Evolutionary conservation across 1,140 invertebrate genomes (phyloP).

Genomic region (Macrosteles quadrilineatus): DNA sequence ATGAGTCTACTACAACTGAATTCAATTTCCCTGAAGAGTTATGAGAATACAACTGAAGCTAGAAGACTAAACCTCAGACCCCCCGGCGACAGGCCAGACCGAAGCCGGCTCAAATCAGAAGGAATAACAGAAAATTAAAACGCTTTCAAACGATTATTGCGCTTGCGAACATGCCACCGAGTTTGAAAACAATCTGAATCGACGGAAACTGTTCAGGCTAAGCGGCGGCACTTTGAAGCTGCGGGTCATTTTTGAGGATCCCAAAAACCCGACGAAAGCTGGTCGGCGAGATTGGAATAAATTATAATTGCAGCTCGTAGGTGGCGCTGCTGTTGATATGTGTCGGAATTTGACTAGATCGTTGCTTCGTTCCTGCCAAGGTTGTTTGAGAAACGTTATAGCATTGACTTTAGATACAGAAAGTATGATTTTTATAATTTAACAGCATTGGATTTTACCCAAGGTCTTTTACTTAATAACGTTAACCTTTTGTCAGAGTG

Average conservation of each 20-base stretch:
- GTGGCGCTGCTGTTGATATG: not conserved
- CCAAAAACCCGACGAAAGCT: not conserved
- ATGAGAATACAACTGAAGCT: no score
- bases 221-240: not conserved
- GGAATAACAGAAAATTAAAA: constrained; percentile 4
- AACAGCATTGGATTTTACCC: no score
- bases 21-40: no score
- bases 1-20: no score
- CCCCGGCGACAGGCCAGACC: not conserved
- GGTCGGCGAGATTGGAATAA: not conserved
- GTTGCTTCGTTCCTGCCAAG: no score
- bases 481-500: no score
- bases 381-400: no score
- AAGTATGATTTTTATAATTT: no score
- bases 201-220: not conserved
- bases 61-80: no score
- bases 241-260: not conserved
- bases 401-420: no score
- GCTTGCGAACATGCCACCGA: constrained; percentile 4
- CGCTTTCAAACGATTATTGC: not conserved
- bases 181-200: constrained; percentile 14
- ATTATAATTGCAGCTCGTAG: constrained; percentile 5
- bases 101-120: not conserved
- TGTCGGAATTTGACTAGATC: not conserved
- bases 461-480: no score